Base-by-base conservation (phyloP, 2,797 vertebrate species). In the Natrix natrix region DNA sequence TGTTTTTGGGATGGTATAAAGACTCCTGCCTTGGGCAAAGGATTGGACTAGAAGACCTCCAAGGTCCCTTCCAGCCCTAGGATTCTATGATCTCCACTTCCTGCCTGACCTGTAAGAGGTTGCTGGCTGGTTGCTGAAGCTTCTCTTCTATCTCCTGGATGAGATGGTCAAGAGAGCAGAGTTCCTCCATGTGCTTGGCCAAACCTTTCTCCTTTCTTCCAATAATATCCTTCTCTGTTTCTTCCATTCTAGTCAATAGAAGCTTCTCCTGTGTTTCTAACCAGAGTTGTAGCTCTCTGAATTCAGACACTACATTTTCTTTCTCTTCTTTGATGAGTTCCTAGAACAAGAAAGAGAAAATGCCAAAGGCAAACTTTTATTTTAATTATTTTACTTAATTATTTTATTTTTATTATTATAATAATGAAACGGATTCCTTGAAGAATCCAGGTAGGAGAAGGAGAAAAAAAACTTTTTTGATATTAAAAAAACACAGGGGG, bases 401-500 rank as follows among this genome's bases (percentile, higher is more conserved):
- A 37, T 37, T 37, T 26, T 11, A 61, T 61, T 26, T 26, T 61
- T 26, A 66, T n/a, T 66, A 12, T 14, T 14, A 66, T 66, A 13
- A n/a, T 66, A 66, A 66, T 13, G 13, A 14, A 66, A 69, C 5
- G 0, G 28, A 69, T 69, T 69, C 63, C 13, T 13, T 32, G 63
- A 69, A 69, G n/a, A 16, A n/a, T 69, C 63, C 28, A 69, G 61
- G 8, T 63, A 26, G 61, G 26, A 63, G 28, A 28, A 1, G 63
- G 11, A 6, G 5, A 7, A 32, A 28, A 66, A n/a, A 6, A 63
- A 1, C 1, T 0, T 11, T 14, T 14, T 66, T 66, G 13, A 14
- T 0, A 2, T 16, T 2, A 32, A 32, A 5, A 69, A 14, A 4
- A 4, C 4, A 1, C 14, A 37, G 12, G 4, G 0, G 1, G 13